Evolutionary conservation across 1,140 invertebrate species (phyloP).

Genomic region (Aradophagus sp.): DNA sequence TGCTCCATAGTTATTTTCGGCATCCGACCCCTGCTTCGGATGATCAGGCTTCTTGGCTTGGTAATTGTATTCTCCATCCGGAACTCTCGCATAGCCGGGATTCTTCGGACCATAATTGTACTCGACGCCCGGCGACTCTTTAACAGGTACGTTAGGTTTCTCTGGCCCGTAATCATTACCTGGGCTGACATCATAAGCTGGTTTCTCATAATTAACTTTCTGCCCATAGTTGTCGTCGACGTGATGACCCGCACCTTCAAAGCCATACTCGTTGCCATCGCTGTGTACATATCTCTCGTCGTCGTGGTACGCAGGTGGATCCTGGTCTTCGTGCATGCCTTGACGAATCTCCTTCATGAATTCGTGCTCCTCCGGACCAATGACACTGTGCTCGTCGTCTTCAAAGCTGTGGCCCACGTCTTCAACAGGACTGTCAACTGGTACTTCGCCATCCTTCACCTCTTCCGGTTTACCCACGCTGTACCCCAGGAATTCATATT

Average conservation of each 20-base stretch:
- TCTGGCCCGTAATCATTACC: too few relatives aligned
- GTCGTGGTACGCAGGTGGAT: neutral
- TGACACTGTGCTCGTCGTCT: conserved; percentile 31
- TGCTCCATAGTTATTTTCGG: too few relatives aligned
- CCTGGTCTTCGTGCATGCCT: too few relatives aligned
- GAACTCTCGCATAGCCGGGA: too few relatives aligned
- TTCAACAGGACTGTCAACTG: conserved; percentile 11
- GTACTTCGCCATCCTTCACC: conserved; percentile 48
- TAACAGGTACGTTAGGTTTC: too few relatives aligned
- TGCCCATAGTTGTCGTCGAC: conserved; percentile 16
- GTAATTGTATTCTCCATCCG: too few relatives aligned
- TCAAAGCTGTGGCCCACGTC: conserved; percentile 32
- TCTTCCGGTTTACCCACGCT: conserved; percentile 66
- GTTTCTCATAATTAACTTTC: too few relatives aligned
- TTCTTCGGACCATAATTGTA: too few relatives aligned
- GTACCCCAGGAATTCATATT: conserved; percentile 68
- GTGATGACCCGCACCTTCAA: conserved; percentile 31
- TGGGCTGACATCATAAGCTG: too few relatives aligned
- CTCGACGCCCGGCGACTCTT: too few relatives aligned
- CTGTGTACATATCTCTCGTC: neutral
- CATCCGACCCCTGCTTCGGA: too few relatives aligned
- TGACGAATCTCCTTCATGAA: neutral
- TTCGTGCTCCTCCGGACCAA: neutral
- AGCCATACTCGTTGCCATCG: conserved; percentile 33
- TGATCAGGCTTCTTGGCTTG: too few relatives aligned